phyloP scores from a whole-genome alignment of 2,888 invertebrate genomes.

The Brachypalpus laphriformis region DNA sequence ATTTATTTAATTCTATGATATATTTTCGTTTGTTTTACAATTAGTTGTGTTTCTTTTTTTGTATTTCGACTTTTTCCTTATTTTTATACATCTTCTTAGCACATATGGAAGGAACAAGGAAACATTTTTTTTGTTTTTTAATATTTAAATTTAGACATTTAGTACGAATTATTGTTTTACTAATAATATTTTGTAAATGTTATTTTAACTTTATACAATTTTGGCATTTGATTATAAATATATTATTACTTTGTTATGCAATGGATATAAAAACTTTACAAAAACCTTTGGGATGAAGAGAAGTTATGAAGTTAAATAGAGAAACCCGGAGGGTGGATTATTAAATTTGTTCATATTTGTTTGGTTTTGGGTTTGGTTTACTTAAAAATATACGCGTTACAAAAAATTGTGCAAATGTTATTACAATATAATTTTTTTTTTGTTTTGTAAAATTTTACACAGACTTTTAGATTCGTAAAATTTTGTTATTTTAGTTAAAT shows the following conservation, averaged over 20 bases:
- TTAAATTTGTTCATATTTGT: not conserved
- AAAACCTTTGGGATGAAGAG: constrained; percentile 32
- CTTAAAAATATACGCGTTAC: constrained; percentile 44
- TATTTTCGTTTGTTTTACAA: constrained; percentile 56
- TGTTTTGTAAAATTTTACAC: constrained; percentile 25
- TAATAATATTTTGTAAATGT: constrained; percentile 35
- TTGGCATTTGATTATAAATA: constrained; percentile 53
- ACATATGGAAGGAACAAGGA: constrained; percentile 73
- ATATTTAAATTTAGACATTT: constrained; percentile 35
- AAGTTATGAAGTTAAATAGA: constrained; percentile 2
- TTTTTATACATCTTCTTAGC: constrained; percentile 59
- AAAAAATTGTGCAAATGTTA: constrained; percentile 56
- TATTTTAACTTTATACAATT: constrained; percentile 39
- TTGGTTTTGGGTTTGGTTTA: not conserved
- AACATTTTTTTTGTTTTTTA: constrained; percentile 32
- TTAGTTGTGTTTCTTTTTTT: constrained; percentile 30
- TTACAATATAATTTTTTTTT: too few species aligned
- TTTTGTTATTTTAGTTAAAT: constrained; percentile 13
- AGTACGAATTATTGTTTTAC: constrained; percentile 42
- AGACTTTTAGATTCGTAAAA: constrained; percentile 39
- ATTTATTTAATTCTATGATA: constrained; percentile 69
- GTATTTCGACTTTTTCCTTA: constrained; percentile 29
- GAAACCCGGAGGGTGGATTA: constrained; percentile 18
- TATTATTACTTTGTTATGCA: not conserved
- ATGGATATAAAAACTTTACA: constrained; percentile 29